phyloP scores from a whole-genome alignment of 1,140 invertebrate genomes.

The Stenopsyche tienmushanensis region DNA sequence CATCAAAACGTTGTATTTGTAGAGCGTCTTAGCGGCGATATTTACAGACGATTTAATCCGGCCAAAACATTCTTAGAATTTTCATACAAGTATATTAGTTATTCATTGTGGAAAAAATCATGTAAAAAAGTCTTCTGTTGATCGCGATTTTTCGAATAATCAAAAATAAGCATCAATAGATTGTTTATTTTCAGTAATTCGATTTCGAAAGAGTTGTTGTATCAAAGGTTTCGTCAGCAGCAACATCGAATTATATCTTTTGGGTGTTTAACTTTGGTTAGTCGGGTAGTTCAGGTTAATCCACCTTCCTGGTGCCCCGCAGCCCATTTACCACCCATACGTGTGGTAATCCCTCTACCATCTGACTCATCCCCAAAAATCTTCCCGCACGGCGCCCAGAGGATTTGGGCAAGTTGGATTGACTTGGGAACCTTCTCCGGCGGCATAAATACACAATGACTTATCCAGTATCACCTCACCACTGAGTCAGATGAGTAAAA shows the following conservation, averaged over 20 bases:
- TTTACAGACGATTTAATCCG: constrained; percentile 37
- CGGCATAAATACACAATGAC: constrained; percentile 33
- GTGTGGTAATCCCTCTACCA: constrained; percentile 17
- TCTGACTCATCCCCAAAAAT: too few species aligned
- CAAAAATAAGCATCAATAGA: too few species aligned
- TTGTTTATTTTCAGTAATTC: too few species aligned
- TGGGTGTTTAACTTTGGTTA: constrained; percentile 23
- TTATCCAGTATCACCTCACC: constrained; percentile 13
- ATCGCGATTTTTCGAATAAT: too few species aligned
- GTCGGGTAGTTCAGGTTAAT: constrained; percentile 17
- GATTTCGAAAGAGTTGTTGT: too few species aligned
- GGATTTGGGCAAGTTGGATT: constrained; percentile 31
- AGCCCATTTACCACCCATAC: neutral
- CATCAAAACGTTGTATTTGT: constrained; percentile 11
- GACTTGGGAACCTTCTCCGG: constrained; percentile 25
- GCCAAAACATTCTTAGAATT: too few species aligned
- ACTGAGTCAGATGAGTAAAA: constrained; percentile 1
- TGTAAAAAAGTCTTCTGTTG: too few species aligned
- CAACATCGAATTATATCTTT: too few species aligned
- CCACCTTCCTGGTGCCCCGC: neutral
- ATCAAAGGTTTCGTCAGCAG: too few species aligned
- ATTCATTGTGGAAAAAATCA: too few species aligned
- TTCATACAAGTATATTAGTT: too few species aligned
- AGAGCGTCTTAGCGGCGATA: constrained; percentile 13
- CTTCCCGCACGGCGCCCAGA: constrained; percentile 20